Conservation (phyloP, 64 coral and sea anemone genomes). For the Trachythela sp. region DNA sequence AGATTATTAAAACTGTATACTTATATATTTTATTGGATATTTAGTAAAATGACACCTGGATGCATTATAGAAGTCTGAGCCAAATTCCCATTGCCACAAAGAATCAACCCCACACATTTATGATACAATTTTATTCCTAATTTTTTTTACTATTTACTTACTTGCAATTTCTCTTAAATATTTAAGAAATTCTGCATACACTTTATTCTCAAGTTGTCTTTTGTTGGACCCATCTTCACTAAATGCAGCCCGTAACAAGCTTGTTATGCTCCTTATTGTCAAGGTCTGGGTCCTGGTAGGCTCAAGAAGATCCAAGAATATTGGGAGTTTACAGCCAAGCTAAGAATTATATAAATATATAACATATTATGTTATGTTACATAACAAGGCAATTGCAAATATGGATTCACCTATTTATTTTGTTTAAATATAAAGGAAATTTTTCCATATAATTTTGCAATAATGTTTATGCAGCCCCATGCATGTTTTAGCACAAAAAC, state of each 20-base stretch:
- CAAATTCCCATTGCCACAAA: too few relatives aligned
- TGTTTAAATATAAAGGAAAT: too few relatives aligned
- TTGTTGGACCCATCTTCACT: slow-evolving; percentile 18
- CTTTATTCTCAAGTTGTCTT: neutral
- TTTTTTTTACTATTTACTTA: slow-evolving; percentile 16
- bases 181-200: slow-evolving; percentile 29
- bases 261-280: neutral
- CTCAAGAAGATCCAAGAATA: slow-evolving; percentile 18
- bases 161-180: slow-evolving; percentile 30
- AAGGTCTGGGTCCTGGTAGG: neutral
- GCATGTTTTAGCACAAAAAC: too few relatives aligned
- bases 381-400: neutral
- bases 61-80: too few relatives aligned
- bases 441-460: too few relatives aligned
- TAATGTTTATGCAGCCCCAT: too few relatives aligned
- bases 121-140: neutral
- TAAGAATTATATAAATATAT: neutral
- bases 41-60: too few relatives aligned
- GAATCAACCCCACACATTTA: too few relatives aligned
- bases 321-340: slow-evolving; percentile 30
- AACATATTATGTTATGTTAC: neutral
- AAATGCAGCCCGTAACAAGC: neutral
- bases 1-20: too few relatives aligned
- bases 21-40: too few relatives aligned
- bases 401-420: neutral